phyloP scores from a whole-genome alignment of 2,113 vertebrate species.

The Genyomyrus donnyi region DNA sequence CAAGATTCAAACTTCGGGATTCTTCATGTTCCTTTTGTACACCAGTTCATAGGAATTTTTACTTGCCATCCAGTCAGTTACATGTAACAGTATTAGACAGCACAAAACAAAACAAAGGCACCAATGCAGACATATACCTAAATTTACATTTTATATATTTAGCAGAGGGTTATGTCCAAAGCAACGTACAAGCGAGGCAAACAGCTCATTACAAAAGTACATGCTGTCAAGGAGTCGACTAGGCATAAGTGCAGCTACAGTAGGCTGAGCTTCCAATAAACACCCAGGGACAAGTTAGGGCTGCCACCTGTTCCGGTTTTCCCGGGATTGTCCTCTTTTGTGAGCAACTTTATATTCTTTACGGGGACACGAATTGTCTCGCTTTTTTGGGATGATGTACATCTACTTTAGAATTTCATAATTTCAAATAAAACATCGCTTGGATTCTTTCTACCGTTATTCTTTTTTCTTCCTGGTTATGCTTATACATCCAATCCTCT shows the following conservation, averaged over 20 bases:
- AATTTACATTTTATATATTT: not conserved
- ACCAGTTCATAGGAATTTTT: not conserved
- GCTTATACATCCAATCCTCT: no score
- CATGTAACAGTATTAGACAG: not conserved
- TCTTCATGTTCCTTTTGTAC: not conserved
- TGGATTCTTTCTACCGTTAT: no score
- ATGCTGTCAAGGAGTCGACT: not conserved
- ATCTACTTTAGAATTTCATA: no score
- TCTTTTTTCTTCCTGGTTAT: no score
- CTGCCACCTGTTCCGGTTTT: no score
- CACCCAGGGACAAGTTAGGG: not conserved
- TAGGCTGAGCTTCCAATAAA: not conserved
- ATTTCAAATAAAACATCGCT: no score
- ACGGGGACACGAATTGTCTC: no score
- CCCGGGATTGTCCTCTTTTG: no score
- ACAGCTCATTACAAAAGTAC: not conserved
- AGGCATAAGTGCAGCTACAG: not conserved
- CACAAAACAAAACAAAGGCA: not conserved
- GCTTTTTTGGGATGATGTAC: no score
- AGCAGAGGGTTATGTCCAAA: not conserved
- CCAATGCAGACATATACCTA: not conserved
- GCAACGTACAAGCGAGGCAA: not conserved
- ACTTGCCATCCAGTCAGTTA: not conserved
- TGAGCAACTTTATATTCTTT: no score
- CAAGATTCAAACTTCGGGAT: not conserved